Conservation (phyloP, 2,888 invertebrate genomes). For the Hermodice carunculata region DNA sequence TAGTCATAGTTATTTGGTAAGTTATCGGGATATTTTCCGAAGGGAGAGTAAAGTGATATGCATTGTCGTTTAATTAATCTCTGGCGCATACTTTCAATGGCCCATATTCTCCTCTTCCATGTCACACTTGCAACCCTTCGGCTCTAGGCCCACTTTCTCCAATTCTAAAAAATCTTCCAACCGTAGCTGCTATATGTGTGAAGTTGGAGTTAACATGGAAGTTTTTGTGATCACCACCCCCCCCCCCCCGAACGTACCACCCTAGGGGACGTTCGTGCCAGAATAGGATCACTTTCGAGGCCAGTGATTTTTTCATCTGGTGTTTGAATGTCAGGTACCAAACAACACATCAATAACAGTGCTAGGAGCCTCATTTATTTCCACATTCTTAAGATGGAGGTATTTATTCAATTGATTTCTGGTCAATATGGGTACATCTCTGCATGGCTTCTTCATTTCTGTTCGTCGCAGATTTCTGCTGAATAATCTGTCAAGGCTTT, state of each 20-base stretch:
- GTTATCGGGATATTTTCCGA: too few species aligned
- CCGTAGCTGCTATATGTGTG: constrained; percentile 6
- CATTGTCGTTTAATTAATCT: too few species aligned
- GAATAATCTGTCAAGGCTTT: constrained; percentile 8
- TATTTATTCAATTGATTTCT: not conserved
- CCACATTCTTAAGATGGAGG: not conserved
- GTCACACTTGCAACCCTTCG: not conserved
- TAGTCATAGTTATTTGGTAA: constrained; percentile 20
- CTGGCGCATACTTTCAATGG: constrained; percentile 5
- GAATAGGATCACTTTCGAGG: too few species aligned
- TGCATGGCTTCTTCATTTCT: constrained; percentile 21
- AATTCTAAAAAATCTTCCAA: constrained; percentile 19
- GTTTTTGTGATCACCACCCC: not conserved
- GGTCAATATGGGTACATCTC: not conserved
- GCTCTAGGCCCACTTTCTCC: not conserved
- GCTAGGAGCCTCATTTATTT: not conserved
- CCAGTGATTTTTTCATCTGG: too few species aligned
- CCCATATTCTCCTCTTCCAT: not conserved
- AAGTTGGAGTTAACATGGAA: not conserved
- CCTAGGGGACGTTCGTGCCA: not conserved
- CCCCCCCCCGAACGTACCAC: not conserved
- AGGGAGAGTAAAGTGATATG: too few species aligned
- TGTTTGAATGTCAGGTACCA: too few species aligned
- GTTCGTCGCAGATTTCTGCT: not conserved
- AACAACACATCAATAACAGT: too few species aligned